Evolutionary conservation across 23 tunicate species (phyloP), one percentile per base, ranked within the genome.

Genomic region (Styela plicata): DNA sequence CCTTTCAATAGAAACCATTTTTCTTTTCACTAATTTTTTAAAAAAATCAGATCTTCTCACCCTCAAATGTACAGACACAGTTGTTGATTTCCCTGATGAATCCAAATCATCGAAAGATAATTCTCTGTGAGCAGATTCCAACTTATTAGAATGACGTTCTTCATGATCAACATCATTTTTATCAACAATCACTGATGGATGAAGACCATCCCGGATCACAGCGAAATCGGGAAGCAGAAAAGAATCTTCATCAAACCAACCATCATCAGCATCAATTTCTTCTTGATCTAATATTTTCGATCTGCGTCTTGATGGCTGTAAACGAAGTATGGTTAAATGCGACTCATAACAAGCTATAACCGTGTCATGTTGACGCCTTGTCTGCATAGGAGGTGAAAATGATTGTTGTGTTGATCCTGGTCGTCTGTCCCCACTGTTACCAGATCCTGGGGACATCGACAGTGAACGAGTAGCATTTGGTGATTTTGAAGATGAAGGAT

Each of bases 101-200:
- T 76, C 81, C 81, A 76, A 36, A 25, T 76, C 65, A 44, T 52
- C 66, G 44, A 76, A 76, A 37, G 64, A 33, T 25, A 76, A 1
- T 29, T 76, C 81, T 24, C 81, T 36, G 25, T 76, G 52, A 7
- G 81, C 21, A 5, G 81, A 44, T 52, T 53, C 66, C 5, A 29
- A 33, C 24, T 53, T 76, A 18, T 44, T 25, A 21, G 29, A n/a
- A 32, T 71, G 34, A 19, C 1, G 21, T 37, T 76, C 66, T 21
- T 25, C 27, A 16, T 52, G 16, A 67, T 27, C 30, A 25, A 27
- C 22, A 7, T 23, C 64, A 24, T 36, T 21, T 52, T 53, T 52
- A 29, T 76, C 81, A 0, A 76, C 27, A 27, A 76, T 76, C 10
- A 76, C 81, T 1, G 81, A 76, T 26, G 81, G 81, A 76, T 53